Conservation (phyloP, 2,113 vertebrate species). For the Podarcis cretensis region DNA sequence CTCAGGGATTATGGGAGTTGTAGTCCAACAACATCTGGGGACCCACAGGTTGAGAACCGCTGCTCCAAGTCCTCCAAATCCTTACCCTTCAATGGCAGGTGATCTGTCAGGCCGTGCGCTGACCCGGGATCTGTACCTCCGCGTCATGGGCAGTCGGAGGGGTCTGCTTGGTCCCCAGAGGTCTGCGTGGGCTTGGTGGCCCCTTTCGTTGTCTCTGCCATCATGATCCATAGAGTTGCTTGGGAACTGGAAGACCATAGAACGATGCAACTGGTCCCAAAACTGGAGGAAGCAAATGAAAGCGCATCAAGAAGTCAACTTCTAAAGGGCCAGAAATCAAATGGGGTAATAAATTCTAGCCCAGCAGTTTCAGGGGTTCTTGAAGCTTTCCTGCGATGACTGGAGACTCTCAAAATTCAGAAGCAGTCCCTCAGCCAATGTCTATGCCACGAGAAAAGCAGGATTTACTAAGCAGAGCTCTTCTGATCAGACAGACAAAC, state of each 20-base stretch:
- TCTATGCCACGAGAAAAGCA: too few relatives aligned
- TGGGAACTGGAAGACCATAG: slow-evolving; percentile 76
- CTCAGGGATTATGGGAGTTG: too few relatives aligned
- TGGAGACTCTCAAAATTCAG: too few relatives aligned
- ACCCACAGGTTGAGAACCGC: too few relatives aligned
- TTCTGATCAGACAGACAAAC: too few relatives aligned
- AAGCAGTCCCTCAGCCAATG: too few relatives aligned
- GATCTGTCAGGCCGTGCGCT: slow-evolving; percentile 91
- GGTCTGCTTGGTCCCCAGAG: slow-evolving; percentile 90
- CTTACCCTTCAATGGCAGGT: slow-evolving; percentile 94
- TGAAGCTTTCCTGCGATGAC: too few relatives aligned
- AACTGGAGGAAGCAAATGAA: slow-evolving; percentile 74
- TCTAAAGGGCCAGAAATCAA: too few relatives aligned
- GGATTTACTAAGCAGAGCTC: too few relatives aligned
- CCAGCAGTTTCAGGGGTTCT: too few relatives aligned
- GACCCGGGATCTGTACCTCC: slow-evolving; percentile 87
- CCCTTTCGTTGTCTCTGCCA: slow-evolving; percentile 77
- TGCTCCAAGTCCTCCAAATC: neutral
- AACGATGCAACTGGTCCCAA: slow-evolving; percentile 86
- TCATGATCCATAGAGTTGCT: slow-evolving; percentile 83
- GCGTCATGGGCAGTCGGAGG: slow-evolving; percentile 84
- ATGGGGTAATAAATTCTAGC: too few relatives aligned
- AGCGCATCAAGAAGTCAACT: accelerated
- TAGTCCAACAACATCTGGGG: too few relatives aligned
- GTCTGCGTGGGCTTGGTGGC: slow-evolving; percentile 78